Evolutionary conservation across 2,113 vertebrate species (phyloP).

Genomic region (Sphaerodactylus townsendi): DNA sequence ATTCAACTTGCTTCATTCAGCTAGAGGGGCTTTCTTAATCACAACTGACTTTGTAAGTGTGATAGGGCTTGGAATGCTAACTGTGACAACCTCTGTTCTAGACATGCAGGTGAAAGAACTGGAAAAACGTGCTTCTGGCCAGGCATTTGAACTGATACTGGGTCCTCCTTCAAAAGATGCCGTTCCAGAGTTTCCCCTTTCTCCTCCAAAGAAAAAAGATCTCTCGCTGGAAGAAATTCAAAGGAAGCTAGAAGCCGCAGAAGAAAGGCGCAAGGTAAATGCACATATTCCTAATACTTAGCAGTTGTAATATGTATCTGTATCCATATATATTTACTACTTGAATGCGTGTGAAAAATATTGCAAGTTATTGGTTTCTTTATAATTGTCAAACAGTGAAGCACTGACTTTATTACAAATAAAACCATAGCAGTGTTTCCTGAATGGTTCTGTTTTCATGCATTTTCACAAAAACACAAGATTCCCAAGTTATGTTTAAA

Average conservation of each 20-base stretch:
- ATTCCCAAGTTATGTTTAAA: neutral
- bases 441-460: neutral
- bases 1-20: neutral
- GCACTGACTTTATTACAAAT: neutral
- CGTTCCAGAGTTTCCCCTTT: constrained; percentile 87
- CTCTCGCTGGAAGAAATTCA: constrained; percentile 94
- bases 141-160: constrained; percentile 95
- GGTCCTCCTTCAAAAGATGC: constrained; percentile 86
- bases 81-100: constrained; percentile 39
- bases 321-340: neutral
- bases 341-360: neutral
- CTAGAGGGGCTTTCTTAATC: neutral
- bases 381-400: neutral
- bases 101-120: constrained; percentile 94
- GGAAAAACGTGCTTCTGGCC: constrained; percentile 92
- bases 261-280: constrained; percentile 93
- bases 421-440: neutral
- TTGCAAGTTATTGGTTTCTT: neutral
- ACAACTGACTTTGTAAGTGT: neutral
- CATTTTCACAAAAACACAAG: neutral
- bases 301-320: neutral
- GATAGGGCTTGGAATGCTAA: neutral
- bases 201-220: constrained; percentile 90
- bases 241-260: constrained; percentile 92
- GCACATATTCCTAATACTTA: neutral